Evolutionary conservation across 2,797 vertebrate genomes (phyloP), one percentile per base, ranked within the genome.

Genomic region (Pangasius larnaudii): DNA sequence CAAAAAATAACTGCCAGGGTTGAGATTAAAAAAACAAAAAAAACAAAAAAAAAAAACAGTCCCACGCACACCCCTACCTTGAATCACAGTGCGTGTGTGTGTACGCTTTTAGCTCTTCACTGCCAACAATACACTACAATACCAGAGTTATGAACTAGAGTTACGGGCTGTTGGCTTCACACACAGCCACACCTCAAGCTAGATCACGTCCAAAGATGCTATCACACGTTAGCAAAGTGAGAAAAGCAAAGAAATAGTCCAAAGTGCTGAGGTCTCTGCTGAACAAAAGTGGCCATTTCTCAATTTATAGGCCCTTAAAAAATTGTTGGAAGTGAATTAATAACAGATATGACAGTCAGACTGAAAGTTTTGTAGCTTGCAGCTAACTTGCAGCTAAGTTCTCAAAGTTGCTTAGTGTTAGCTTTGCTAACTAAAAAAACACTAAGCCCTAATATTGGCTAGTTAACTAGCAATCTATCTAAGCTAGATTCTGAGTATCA

Each of bases 151-250:
- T 36, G 36, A 19, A n/a, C 42, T 16, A 42, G 27, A 8, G 74
- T 80, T 65, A 53, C 42, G 1, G 69, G 69, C 85, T 84, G 84
- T 71, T 65, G 56, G 53, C 33, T 27, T 80, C 30, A 82, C 49
- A 2, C 56, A 67, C 71, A 18, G 63, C 86, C 88, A 51, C 88
- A 87, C 88, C 83, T 89, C 86, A 72, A 71, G 72, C 75, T 88
- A 59, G 11, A 71, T n/a, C 71, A 81, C 56, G 53, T 84, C 90
- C 91, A 89, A 90, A 91, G 91, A 91, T 85, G 63, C 59, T 27
- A 56, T 30, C 51, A 30, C 53, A 59, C 51, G 53, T 65, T 61
- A 67, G 74, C 49, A 36, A 30, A 42, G 42, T 0, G 75, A 89
- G n/a, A 39, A 33, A 79, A 58, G 24, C 72, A 46, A 30, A 78